Percentiles rank a stretch among this genome's conserved stretches.
Conservation (phyloP, 2,888 invertebrate species). For the Dasysyrphus albostriatus region DNA sequence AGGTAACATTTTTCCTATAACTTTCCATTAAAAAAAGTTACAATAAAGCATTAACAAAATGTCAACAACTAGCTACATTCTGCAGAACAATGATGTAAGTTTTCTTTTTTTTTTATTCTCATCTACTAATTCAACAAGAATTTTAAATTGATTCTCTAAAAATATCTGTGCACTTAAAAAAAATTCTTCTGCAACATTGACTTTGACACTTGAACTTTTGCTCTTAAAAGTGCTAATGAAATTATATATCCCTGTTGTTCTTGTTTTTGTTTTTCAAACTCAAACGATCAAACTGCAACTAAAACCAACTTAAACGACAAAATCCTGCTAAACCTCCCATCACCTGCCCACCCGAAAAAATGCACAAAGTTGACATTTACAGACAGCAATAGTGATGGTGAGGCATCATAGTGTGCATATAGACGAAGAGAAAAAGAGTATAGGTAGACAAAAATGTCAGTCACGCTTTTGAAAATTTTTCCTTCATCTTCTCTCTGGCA, state of each 20-base stretch:
- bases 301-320: slow-evolving; percentile 48
- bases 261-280: slow-evolving; percentile 24
- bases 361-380: background rate
- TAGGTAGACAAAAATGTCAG: background rate
- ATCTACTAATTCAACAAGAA: background rate
- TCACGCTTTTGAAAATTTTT: slow-evolving; percentile 10
- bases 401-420: background rate
- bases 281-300: slow-evolving; percentile 48
- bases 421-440: background rate
- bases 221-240: slow-evolving; percentile 49
- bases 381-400: slow-evolving; percentile 4
- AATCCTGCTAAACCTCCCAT: background rate
- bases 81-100: background rate
- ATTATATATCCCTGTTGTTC: slow-evolving; percentile 47
- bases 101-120: background rate
- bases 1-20: too few relatives aligned
- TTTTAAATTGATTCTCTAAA: slow-evolving; percentile 8
- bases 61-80: background rate
- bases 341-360: background rate
- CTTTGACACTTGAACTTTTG: slow-evolving; percentile 41
- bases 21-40: too few relatives aligned
- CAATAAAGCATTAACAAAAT: background rate
- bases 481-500: slow-evolving; percentile 22
- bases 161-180: background rate
- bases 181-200: slow-evolving; percentile 26